Evolutionary conservation across 2,888 invertebrate species (phyloP), one percentile per base, ranked within the genome.

Genomic region (Metopia argyrocephala): DNA sequence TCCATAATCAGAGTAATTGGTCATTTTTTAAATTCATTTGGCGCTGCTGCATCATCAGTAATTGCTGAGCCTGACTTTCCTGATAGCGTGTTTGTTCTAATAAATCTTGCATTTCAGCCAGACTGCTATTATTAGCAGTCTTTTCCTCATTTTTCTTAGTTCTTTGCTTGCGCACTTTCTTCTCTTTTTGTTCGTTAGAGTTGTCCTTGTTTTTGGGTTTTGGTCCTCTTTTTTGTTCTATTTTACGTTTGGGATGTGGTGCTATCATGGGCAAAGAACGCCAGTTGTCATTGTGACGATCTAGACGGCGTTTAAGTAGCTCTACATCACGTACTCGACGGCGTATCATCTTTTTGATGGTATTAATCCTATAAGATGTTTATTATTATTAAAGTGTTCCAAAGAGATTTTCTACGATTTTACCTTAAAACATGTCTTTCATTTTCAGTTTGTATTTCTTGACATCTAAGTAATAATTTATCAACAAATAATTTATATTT

Each of bases 221-320:
- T 0, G 90, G 90, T 0, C 90, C 90, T 1, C 90, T 87, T 68
- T 90, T 90, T 27, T 90, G 86, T 80, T 90, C 90, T 0, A 89
- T 88, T 79, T 90, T 90, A 5, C 90, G 87, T 27, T 89, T 90
- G 2, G 89, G 87, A 79, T 89, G 89, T 5, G 88, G 87, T 0
- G 87, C 87, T 52, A 87, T 86, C 87, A 89, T 88, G 6, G 90
- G 89, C 3, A 90, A 83, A 6, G 87, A 83, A 0, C 90, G 87
- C 90, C 90, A 90, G 45, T 86, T 87, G 66, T 90, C 90, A 31
- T 88, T 88, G 70, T 90, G 87, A 2, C 87, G 86, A 82, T 90
- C 90, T 9, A 90, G 83, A 0, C 89, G 86, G 2, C 85, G 85
- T 56, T 90, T 90, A 1, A 90, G 59, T 2, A 90, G 38, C 38